Evolutionary conservation across 2,113 vertebrate genomes (phyloP).

Genomic region (Mobula birostris): DNA sequence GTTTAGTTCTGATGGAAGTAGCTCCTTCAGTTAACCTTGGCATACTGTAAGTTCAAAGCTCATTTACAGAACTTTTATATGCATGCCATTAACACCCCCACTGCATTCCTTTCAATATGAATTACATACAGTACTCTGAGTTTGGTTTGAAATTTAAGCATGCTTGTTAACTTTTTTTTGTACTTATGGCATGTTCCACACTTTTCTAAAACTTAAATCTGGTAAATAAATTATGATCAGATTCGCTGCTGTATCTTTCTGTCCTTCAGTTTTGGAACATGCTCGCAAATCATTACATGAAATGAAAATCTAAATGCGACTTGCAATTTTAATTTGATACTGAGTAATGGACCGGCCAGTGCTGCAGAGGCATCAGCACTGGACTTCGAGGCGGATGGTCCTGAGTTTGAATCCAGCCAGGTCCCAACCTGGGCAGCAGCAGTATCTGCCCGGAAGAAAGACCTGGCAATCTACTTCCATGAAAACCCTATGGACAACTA

Average conservation of each 20-base stretch:
- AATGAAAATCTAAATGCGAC: neutral
- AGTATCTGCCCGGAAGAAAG: too few species aligned
- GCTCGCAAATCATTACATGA: neutral
- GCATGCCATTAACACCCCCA: neutral
- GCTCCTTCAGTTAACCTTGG: neutral
- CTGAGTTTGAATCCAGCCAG: too few species aligned
- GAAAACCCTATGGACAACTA: too few species aligned
- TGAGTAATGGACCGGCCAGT: too few species aligned
- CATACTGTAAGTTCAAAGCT: neutral
- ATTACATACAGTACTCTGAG: neutral
- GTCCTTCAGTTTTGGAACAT: neutral
- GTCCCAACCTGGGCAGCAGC: too few species aligned
- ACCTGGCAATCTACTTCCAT: too few species aligned
- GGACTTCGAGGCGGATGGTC: too few species aligned
- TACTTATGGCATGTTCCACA: neutral
- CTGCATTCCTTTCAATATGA: neutral
- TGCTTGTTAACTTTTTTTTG: neutral
- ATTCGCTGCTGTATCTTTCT: neutral
- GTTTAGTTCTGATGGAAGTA: neutral
- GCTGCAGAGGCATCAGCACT: too few species aligned
- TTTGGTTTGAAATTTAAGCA: neutral
- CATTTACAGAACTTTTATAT: neutral
- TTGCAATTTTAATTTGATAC: neutral
- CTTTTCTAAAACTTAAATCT: neutral
- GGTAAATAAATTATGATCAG: neutral